A percentile compares a stretch with the other conserved stretches of the same genome.
These are phyloP conservation scores for Bugula neritina DNA, from an alignment of 2,888 invertebrate species.

Conservation along the genomic window DNA sequence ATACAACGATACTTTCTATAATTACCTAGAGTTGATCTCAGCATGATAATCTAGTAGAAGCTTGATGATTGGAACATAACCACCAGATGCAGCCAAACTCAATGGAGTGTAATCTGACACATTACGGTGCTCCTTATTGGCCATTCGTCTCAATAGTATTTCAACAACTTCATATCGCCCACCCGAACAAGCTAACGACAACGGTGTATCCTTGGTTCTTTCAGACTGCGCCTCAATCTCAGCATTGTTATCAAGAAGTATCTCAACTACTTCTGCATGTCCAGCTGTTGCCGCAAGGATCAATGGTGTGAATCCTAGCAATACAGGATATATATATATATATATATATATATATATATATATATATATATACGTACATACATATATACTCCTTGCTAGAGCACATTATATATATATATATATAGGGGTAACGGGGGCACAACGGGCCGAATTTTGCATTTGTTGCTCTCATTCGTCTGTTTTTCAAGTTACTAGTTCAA, in stretches of 20 bases:
- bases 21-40: constrained; percentile 86
- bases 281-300: constrained; percentile 96
- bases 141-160: constrained; percentile 75
- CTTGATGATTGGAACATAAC: constrained; percentile 96
- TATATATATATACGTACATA: too few relatives aligned
- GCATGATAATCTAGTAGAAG: constrained; percentile 86
- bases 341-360: too few relatives aligned
- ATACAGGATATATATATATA: too few relatives aligned
- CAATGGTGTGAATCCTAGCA: constrained; percentile 89
- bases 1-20: too few relatives aligned
- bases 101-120: constrained; percentile 98
- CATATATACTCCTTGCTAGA: too few relatives aligned
- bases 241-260: constrained; percentile 85
- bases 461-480: too few relatives aligned
- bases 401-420: too few relatives aligned
- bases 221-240: constrained; percentile 98
- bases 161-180: constrained; percentile 95
- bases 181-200: constrained; percentile 93
- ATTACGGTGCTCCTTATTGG: constrained; percentile 91
- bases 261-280: constrained; percentile 79
- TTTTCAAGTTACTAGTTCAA: too few relatives aligned
- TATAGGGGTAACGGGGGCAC: too few relatives aligned
- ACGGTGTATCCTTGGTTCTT: constrained; percentile 94
- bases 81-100: constrained; percentile 95
- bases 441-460: too few relatives aligned